Percentiles rank a stretch among this genome's conserved stretches.
phyloP scores from a whole-genome alignment of 2,888 invertebrate species.

The Drosophila conformis region DNA sequence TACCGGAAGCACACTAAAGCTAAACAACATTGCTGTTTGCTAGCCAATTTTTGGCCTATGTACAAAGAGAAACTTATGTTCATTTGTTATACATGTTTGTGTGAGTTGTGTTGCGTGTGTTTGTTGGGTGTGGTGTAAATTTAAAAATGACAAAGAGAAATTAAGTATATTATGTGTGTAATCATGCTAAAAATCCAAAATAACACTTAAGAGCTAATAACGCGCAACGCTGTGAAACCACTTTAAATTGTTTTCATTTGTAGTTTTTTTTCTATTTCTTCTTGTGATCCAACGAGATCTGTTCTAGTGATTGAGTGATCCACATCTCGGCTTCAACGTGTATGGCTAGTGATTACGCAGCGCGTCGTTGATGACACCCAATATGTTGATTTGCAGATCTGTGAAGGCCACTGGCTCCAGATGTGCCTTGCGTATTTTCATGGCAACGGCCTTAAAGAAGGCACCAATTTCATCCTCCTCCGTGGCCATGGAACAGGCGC shows the following conservation, averaged over 20 bases:
- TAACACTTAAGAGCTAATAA: constrained; percentile 66
- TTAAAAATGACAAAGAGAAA: constrained; percentile 40
- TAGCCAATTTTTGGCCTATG: constrained; percentile 22
- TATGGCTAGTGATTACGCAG: constrained; percentile 73
- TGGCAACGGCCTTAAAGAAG: constrained; percentile 83
- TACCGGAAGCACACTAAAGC: constrained; percentile 48
- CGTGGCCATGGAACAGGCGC: constrained; percentile 25
- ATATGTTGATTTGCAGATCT: constrained; percentile 83
- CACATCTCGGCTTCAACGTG: constrained; percentile 1
- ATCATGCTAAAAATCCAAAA: constrained; percentile 39
- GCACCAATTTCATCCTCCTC: constrained; percentile 83
- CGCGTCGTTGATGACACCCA: constrained; percentile 81
- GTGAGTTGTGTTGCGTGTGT: background rate
- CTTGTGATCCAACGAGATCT: constrained; percentile 25
- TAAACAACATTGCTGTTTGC: constrained; percentile 49
- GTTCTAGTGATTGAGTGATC: background rate
- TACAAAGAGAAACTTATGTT: constrained; percentile 22
- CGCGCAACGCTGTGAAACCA: constrained; percentile 49
- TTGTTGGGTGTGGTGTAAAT: constrained; percentile 10
- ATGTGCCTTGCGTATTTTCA: constrained; percentile 83
- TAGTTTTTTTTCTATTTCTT: background rate
- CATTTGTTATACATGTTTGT: constrained; percentile 13
- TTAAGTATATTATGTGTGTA: constrained; percentile 26
- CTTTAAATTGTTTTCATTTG: background rate
- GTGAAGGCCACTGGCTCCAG: constrained; percentile 82